phyloP scores from a whole-genome alignment of 2,797 vertebrate genomes.

The Protosalanx chinensis region DNA sequence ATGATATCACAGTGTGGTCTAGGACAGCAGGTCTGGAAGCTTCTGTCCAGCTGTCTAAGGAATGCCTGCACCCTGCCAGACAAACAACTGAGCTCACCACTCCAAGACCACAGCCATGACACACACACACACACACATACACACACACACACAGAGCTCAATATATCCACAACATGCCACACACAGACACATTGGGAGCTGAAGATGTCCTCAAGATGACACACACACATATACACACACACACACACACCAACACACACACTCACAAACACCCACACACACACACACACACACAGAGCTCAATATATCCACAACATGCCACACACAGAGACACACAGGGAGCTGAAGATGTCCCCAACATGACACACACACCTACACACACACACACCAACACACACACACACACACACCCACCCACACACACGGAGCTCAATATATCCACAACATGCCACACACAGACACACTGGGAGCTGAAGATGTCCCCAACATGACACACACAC shows the following conservation, averaged over 20 bases:
- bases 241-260: too few species aligned
- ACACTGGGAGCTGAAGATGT: constrained; percentile 17
- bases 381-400: too few species aligned
- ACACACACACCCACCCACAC: too few species aligned
- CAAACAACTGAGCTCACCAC: constrained; percentile 58
- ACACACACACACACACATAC: not conserved
- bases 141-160: constrained; percentile 9
- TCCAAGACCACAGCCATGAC: constrained; percentile 38
- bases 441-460: constrained; percentile 12
- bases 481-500: constrained; percentile 14
- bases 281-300: constrained; percentile 31
- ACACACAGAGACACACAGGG: not conserved
- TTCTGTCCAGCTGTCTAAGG: constrained; percentile 66
- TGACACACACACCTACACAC: too few species aligned
- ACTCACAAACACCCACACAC: too few species aligned
- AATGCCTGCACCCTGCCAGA: constrained; percentile 59
- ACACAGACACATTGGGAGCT: not conserved
- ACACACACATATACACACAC: too few species aligned
- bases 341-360: not conserved
- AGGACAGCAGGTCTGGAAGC: constrained; percentile 61
- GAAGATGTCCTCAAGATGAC: constrained; percentile 26
- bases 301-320: too few species aligned
- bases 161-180: constrained; percentile 21
- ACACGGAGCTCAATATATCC: constrained; percentile 19
- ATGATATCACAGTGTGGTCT: constrained; percentile 39